Evolutionary conservation across 2,797 vertebrate species (phyloP), one percentile per base, ranked within the genome.

Genomic region (Alca torda): DNA sequence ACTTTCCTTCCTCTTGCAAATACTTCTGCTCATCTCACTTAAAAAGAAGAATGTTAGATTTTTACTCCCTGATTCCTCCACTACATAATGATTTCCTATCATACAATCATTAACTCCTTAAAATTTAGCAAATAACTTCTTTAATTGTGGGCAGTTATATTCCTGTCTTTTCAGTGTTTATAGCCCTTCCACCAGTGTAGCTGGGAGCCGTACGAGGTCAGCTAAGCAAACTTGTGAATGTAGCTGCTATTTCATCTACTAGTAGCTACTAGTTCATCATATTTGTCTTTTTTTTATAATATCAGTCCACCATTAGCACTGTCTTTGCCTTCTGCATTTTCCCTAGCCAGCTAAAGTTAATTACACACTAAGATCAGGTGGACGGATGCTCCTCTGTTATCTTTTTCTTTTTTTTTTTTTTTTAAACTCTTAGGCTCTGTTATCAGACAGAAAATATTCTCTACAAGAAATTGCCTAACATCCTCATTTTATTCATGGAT

Each of bases 401-500:
- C 57, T 54, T 13, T 2, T 24, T 39, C 56, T n/a, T 57, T 83
- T 60, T 73, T 46, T 46, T 74, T n/a, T n/a, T 63, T 43, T 11
- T 37, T 24, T 11, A 24, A 35, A 59, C 13, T 83, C 48, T 74
- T 54, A 54, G 35, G 26, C 13, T 63, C 26, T 53, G 9, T 63
- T 93, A 92, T 85, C 54, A 41, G 50, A 57, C 54, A 70, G 30
- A 90, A 95, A 90, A 93, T 59, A 65, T 61, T 86, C 61, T 75
- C 69, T 75, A 41, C 20, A 37, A 89, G 61, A 88, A 93, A 93
- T 59, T 94, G 73, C 31, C 50, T 78, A 81, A 81, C 63, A 69
- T 48, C 43, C 18, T 92, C 37, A 79, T 95, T 93, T 95, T 95
- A 81, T 81, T 88, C 61, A 69, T 37, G 43, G 59, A 41, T 84